A percentile compares a stretch with the other conserved stretches of the same genome.
Conservation (phyloP, 2,888 invertebrate species). For the Opisthograptis luteolata region DNA sequence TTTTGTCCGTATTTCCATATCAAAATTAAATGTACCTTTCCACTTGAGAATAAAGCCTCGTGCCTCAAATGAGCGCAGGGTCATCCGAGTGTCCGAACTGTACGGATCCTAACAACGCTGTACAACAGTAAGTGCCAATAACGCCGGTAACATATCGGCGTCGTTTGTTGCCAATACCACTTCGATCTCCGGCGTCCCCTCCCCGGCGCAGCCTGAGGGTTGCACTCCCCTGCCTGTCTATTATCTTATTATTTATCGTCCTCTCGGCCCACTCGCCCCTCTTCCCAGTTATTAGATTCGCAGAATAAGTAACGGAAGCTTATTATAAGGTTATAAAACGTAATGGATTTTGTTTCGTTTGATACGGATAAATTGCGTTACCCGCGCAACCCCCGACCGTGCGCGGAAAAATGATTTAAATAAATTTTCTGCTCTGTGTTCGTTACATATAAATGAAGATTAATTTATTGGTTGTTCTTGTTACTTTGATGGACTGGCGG, state of each 20-base stretch:
- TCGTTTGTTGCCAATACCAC: not conserved
- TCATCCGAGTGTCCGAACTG: not conserved
- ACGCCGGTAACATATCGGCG: not conserved
- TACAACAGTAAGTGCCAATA: no score
- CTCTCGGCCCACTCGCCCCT: slow-evolving; percentile 35
- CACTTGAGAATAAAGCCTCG: no score
- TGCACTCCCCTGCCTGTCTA: slow-evolving; percentile 31
- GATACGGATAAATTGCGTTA: slow-evolving; percentile 22
- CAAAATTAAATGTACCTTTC: no score
- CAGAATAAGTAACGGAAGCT: slow-evolving; percentile 38
- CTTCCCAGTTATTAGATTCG: slow-evolving; percentile 30
- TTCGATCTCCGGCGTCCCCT: not conserved
- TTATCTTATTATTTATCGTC: slow-evolving; percentile 68
- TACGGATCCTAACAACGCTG: not conserved
- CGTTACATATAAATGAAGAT: slow-evolving; percentile 14
- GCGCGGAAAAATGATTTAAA: slow-evolving; percentile 22
- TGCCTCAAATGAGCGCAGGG: no score
- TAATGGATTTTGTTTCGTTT: slow-evolving; percentile 34
- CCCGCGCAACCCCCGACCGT: not conserved
- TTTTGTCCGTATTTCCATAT: no score
- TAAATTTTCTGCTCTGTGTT: slow-evolving; percentile 18
- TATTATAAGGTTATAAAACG: slow-evolving; percentile 39
- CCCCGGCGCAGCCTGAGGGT: not conserved
- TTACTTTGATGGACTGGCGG: slow-evolving; percentile 7
- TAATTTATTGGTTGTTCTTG: slow-evolving; percentile 12